Percentiles rank a stretch among this genome's conserved stretches.
These are phyloP conservation scores for Rhopalosiphum padi DNA, from an alignment of 1,140 invertebrate genomes.

Conservation along the genomic window DNA sequence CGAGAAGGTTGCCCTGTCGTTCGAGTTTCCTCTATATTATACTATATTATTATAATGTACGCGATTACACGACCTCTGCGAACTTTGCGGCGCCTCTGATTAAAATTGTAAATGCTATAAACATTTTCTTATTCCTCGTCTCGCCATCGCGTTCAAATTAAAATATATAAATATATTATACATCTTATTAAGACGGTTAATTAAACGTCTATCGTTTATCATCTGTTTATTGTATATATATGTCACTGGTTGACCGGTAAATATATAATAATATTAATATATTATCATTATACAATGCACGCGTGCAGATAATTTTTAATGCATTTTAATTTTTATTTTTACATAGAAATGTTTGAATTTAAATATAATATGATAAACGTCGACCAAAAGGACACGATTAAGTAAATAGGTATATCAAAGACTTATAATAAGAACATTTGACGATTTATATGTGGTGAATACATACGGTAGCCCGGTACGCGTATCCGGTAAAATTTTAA, in stretches of 20 bases:
- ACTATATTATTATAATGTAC: background rate
- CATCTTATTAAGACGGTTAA: background rate
- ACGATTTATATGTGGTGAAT: background rate
- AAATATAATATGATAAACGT: background rate
- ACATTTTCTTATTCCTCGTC: background rate
- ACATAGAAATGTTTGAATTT: background rate
- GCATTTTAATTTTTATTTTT: background rate
- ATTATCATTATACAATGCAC: background rate
- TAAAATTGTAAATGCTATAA: background rate
- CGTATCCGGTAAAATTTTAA: too few relatives aligned
- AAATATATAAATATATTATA: background rate
- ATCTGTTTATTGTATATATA: background rate
- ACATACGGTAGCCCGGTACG: too few relatives aligned
- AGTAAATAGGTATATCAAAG: background rate
- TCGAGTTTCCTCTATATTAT: background rate
- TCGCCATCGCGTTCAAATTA: background rate
- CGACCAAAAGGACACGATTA: background rate
- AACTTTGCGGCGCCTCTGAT: slow-evolving; percentile 18
- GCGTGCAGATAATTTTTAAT: background rate
- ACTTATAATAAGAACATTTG: background rate
- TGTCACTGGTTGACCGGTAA: background rate
- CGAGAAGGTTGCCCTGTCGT: background rate
- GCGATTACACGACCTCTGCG: background rate
- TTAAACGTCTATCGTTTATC: slow-evolving; percentile 3
- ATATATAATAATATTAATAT: background rate